Evolutionary conservation across 2,888 invertebrate species (phyloP), one percentile per base, ranked within the genome.

Genomic region (Melanotus villosus): DNA sequence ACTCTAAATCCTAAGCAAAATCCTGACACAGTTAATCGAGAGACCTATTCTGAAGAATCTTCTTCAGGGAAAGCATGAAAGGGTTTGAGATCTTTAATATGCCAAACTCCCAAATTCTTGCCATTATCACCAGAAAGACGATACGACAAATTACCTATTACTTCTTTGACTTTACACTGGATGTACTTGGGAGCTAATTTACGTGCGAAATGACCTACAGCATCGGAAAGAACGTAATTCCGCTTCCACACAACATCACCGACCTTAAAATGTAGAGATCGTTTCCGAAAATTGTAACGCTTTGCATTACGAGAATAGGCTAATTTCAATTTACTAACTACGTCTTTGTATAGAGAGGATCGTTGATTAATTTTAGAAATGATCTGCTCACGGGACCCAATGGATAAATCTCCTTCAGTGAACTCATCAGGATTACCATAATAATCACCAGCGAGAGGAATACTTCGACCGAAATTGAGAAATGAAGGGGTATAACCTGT

Each of bases 61-160:
- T n/a, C n/a, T n/a, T n/a, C n/a, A n/a, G n/a, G n/a, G n/a, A n/a
- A n/a, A n/a, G n/a, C n/a, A n/a, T n/a, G n/a, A n/a, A n/a, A n/a
- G n/a, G 50, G 30, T 21, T 52, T 52, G 2, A 52, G 14, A 52
- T 30, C 52, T 30, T 52, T 52, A n/a, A 32, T 32, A 30, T 52
- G 32, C 52, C 52, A 52, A 14, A 52, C n/a, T n/a, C 30, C 52
- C 3, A 26, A 14, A 14, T 52, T 32, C 30, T 52, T 52, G 9
- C 54, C 34, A 7, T 10, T 3, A 23, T 57, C 57, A 18, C 16
- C 12, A 6, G 2, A 10, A 3, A 57, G n/a, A 7, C 21, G 57
- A 36, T 57, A 57, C 7, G 19, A 36, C 1, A 34, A 30, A 1
- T 36, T n/a, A 1, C 57, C 34, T n/a, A 38, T 57, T 5, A 57